Percentiles rank a stretch among this genome's conserved stretches.
Evolutionary conservation across 2,888 invertebrate species (phyloP).

Genomic region (Clostera curtula): DNA sequence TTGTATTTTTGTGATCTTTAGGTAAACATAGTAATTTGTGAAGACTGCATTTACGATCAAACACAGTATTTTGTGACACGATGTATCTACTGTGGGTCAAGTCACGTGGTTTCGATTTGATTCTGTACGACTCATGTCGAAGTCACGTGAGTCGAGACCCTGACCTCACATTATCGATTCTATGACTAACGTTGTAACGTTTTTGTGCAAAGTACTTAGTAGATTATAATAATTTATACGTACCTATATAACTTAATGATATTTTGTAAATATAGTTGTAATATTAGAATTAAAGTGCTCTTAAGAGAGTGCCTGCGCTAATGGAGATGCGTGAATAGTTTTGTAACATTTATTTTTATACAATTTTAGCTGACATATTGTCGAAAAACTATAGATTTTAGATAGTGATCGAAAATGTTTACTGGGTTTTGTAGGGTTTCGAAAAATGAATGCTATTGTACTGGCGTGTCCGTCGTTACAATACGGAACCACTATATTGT

Average conservation of each 20-base stretch:
- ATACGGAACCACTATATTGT: no score
- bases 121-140: no score
- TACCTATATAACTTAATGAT: conserved; percentile 53
- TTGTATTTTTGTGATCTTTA: conserved; percentile 67
- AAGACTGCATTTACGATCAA: conserved; percentile 69
- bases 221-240: conserved; percentile 72
- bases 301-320: conserved; percentile 31
- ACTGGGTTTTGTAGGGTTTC: conserved; percentile 34
- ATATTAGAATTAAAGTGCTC: conserved; percentile 18
- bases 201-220: conserved; percentile 75
- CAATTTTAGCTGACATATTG: conserved; percentile 65
- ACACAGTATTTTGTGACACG: conserved; percentile 45
- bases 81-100: no score
- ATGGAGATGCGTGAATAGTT: conserved; percentile 28
- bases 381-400: conserved; percentile 61
- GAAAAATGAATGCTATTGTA: conserved; percentile 21
- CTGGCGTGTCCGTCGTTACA: conserved; percentile 9
- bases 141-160: conserved; percentile 23
- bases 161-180: conserved; percentile 51
- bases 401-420: conserved; percentile 35
- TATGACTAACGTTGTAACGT: conserved; percentile 55
- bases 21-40: conserved; percentile 44
- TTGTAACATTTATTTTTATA: conserved; percentile 66
- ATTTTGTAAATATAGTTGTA: conserved; percentile 65
- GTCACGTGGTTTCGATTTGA: no score